phyloP scores from a whole-genome alignment of 2,113 vertebrate species.

The Rhinolophus sinicus region DNA sequence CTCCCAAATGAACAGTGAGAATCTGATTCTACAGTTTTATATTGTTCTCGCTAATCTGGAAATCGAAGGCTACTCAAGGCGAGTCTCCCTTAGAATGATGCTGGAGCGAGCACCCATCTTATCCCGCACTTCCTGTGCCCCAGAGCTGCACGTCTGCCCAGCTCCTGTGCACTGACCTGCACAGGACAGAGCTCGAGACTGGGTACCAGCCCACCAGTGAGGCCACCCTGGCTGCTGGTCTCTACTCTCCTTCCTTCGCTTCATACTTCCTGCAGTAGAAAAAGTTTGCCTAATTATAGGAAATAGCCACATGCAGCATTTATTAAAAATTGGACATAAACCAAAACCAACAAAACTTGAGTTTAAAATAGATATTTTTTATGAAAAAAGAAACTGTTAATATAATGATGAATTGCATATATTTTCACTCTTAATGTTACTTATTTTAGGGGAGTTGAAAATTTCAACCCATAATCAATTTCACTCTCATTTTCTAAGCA shows the following conservation, averaged over 20 bases:
- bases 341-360: neutral
- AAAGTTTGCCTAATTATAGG: neutral
- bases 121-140: neutral
- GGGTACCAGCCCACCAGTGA: neutral
- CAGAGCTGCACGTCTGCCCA: neutral
- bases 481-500: neutral
- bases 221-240: accelerated
- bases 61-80: neutral
- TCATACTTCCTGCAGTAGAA: neutral
- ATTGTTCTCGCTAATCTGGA: neutral
- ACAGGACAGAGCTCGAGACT: neutral
- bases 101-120: neutral
- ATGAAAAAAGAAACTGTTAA: neutral
- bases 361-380: neutral
- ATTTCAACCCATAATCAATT: neutral
- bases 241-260: neutral
- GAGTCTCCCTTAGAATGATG: neutral
- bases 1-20: neutral
- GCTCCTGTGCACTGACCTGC: neutral
- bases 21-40: neutral
- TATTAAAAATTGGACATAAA: neutral
- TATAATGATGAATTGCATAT: neutral
- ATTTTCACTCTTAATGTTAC: neutral
- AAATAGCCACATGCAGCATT: neutral
- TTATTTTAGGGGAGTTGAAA: neutral